These are phyloP conservation scores for Phataginus tetradactyla DNA, from an alignment of 2,797 vertebrate species.

Conservation along the genomic window DNA sequence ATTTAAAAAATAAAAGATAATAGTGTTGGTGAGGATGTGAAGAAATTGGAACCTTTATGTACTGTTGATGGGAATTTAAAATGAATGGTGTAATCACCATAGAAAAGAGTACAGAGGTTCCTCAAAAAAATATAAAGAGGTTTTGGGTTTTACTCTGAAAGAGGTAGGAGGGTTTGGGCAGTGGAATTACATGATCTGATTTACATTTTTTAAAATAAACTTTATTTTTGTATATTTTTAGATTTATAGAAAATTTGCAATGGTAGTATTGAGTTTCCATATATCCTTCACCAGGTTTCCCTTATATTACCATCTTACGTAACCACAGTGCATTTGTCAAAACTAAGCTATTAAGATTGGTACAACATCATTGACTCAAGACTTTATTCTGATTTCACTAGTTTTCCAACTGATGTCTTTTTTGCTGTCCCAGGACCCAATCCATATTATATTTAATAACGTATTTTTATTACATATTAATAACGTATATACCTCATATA, in stretches of 20 bases:
- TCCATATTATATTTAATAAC: neutral
- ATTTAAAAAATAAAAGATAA: neutral
- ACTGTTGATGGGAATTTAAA: neutral
- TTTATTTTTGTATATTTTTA: conserved; percentile 34
- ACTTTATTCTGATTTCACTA: neutral
- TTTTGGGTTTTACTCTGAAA: neutral
- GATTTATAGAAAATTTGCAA: conserved; percentile 33
- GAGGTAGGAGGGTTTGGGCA: neutral
- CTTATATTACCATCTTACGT: conserved; percentile 17
- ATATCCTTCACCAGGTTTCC: neutral
- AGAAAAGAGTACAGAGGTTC: neutral
- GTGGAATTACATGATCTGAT: neutral
- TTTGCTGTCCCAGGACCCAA: neutral
- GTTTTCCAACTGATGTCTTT: conserved; percentile 38
- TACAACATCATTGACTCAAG: conserved; percentile 12
- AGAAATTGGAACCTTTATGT: neutral
- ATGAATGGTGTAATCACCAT: neutral
- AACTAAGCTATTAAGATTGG: conserved; percentile 41
- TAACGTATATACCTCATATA: neutral
- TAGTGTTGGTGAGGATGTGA: neutral
- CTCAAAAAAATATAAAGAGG: neutral
- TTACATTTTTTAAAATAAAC: neutral
- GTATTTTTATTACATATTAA: neutral
- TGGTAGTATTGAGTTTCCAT: neutral
- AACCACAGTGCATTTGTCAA: conserved; percentile 10